Percentiles rank a stretch among this genome's conserved stretches.
phyloP scores from a whole-genome alignment of 2,888 invertebrate species.

The Cloeon dipterum region DNA sequence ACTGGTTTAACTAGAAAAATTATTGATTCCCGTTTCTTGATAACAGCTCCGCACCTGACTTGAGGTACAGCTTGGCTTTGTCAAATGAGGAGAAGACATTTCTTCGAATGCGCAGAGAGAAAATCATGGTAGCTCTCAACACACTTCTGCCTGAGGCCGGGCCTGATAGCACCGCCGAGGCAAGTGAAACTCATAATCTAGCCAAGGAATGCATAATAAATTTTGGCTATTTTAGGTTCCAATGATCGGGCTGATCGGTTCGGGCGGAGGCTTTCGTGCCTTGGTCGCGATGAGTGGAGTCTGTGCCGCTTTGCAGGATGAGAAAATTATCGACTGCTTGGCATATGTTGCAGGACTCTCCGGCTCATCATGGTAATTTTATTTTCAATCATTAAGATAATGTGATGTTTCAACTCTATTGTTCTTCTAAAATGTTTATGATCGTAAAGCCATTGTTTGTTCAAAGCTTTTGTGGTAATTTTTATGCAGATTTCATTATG shows the following conservation, averaged over 20 bases:
- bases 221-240: conserved; percentile 16
- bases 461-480: background rate
- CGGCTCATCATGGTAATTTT: conserved; percentile 19
- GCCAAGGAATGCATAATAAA: background rate
- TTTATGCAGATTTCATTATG: too few relatives aligned
- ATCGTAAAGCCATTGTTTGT: background rate
- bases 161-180: conserved; percentile 11
- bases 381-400: background rate
- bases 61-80: conserved; percentile 18
- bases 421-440: too few relatives aligned
- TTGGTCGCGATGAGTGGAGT: conserved; percentile 19
- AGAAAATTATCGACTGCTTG: conserved; percentile 17
- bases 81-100: conserved; percentile 19
- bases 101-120: conserved; percentile 12
- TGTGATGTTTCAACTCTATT: background rate
- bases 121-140: conserved; percentile 14
- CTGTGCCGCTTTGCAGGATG: conserved; percentile 17
- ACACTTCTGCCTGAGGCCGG: conserved; percentile 14
- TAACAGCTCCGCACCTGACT: conserved; percentile 17
- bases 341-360: conserved; percentile 19
- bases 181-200: conserved; percentile 3
- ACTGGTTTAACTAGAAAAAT: too few relatives aligned
- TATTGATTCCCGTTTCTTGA: background rate
- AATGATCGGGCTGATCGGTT: conserved; percentile 19
- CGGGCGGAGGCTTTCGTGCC: conserved; percentile 23